phyloP scores from a whole-genome alignment of 2,888 invertebrate species.

The Pinctada fucata region DNA sequence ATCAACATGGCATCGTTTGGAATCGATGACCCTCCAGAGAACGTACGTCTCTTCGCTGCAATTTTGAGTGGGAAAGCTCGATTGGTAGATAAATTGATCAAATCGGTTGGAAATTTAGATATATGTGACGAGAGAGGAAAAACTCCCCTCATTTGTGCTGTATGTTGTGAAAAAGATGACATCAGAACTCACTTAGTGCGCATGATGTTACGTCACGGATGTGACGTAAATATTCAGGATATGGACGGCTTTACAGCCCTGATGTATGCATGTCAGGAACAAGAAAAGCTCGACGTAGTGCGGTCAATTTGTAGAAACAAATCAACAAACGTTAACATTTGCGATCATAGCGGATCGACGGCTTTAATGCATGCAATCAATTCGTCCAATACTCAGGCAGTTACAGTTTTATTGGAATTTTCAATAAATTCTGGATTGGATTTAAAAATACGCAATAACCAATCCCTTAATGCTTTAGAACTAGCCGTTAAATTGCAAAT shows the following conservation, averaged over 20 bases:
- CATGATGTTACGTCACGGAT: constrained; percentile 57
- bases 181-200: constrained; percentile 62
- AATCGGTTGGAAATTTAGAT: constrained; percentile 41
- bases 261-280: constrained; percentile 65
- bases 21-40: constrained; percentile 17
- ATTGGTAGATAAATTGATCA: constrained; percentile 42
- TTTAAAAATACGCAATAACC: constrained; percentile 52
- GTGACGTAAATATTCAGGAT: constrained; percentile 63
- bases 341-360: constrained; percentile 58
- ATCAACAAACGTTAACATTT: constrained; percentile 58
- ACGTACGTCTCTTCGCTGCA: constrained; percentile 42
- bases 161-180: constrained; percentile 59
- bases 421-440: constrained; percentile 50
- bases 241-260: constrained; percentile 59
- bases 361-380: constrained; percentile 62
- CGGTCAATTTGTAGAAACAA: constrained; percentile 55
- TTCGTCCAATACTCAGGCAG: constrained; percentile 54
- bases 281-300: constrained; percentile 58
- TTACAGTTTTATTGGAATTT: constrained; percentile 55
- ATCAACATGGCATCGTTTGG: constrained; percentile 5
- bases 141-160: constrained; percentile 62
- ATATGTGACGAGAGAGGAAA: constrained; percentile 49
- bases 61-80: constrained; percentile 51
- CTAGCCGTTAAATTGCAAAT: constrained; percentile 60
- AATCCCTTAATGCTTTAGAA: constrained; percentile 58